phyloP scores from a whole-genome alignment of 2,113 vertebrate species.

The Pseudorasbora parva region DNA sequence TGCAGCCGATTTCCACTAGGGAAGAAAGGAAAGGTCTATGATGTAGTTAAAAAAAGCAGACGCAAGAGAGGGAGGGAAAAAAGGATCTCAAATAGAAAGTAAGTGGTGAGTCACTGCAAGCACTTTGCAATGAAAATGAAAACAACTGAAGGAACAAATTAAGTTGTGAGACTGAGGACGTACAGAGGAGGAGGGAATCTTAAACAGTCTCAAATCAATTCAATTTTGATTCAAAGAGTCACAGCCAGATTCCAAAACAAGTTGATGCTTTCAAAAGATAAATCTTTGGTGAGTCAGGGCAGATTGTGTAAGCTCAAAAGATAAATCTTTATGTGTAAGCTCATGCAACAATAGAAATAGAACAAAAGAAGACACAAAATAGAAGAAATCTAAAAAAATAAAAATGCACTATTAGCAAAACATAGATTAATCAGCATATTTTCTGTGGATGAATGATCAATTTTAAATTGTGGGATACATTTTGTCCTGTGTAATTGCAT shows the following conservation, averaged over 20 bases:
- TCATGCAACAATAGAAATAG: not conserved
- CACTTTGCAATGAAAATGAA: conserved; percentile 34
- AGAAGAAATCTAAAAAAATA: not conserved
- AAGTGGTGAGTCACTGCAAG: conserved; percentile 55
- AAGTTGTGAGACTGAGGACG: not conserved
- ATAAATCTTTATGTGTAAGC: not conserved
- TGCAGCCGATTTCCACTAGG: conserved; percentile 37
- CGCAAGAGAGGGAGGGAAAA: conserved; percentile 30
- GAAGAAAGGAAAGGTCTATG: conserved; percentile 54
- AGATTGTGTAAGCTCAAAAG: not conserved
- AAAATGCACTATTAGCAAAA: not conserved
- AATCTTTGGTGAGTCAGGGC: not conserved
- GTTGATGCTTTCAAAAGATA: not conserved
- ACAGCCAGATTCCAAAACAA: conserved; percentile 4
- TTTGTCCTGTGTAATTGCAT: too few species aligned
- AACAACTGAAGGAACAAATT: conserved; percentile 29
- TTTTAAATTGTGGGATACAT: not conserved
- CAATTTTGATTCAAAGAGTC: not conserved
- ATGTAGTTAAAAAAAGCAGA: conserved; percentile 11
- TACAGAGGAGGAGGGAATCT: not conserved
- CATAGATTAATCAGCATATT: not conserved
- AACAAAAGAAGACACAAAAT: not conserved
- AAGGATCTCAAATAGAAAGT: conserved; percentile 62
- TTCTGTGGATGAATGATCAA: not conserved
- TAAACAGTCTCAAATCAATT: not conserved